Conservation (phyloP, 2,113 vertebrate species). For the Cyanoliseus patagonus region DNA sequence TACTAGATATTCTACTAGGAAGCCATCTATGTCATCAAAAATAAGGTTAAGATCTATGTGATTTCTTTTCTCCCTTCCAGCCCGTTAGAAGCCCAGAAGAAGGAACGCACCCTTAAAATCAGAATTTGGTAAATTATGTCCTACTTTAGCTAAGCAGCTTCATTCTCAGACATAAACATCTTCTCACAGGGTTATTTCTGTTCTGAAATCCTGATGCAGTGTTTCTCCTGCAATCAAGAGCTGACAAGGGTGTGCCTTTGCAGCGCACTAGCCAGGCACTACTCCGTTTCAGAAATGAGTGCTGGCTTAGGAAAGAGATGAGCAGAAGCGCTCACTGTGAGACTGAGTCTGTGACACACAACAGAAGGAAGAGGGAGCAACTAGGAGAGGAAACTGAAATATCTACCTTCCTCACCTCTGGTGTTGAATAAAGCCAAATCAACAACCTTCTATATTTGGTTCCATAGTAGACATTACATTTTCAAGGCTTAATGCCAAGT, state of each 20-base stretch:
- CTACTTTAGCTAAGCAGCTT: background rate
- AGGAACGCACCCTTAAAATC: background rate
- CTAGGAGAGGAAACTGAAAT: background rate
- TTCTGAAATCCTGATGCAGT: background rate
- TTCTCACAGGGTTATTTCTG: background rate
- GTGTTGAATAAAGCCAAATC: background rate
- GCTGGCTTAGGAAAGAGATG: background rate
- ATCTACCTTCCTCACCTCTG: background rate
- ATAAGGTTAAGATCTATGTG: background rate
- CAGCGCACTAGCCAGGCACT: background rate
- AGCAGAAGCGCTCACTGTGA: background rate
- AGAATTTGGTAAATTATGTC: background rate
- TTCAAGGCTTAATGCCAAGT: background rate
- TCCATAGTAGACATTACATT: background rate
- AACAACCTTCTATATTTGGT: background rate
- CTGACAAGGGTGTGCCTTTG: background rate
- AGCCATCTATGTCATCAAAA: background rate
- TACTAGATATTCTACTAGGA: background rate
- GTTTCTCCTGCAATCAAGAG: background rate
- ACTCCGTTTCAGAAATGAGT: rapidly evolving
- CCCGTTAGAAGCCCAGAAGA: background rate
- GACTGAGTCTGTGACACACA: background rate
- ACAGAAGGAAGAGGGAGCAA: background rate
- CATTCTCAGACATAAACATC: background rate
- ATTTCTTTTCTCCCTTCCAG: background rate